Evolutionary conservation across 2,113 vertebrate genomes (phyloP).

Genomic region (Typhlomys cinereus): DNA sequence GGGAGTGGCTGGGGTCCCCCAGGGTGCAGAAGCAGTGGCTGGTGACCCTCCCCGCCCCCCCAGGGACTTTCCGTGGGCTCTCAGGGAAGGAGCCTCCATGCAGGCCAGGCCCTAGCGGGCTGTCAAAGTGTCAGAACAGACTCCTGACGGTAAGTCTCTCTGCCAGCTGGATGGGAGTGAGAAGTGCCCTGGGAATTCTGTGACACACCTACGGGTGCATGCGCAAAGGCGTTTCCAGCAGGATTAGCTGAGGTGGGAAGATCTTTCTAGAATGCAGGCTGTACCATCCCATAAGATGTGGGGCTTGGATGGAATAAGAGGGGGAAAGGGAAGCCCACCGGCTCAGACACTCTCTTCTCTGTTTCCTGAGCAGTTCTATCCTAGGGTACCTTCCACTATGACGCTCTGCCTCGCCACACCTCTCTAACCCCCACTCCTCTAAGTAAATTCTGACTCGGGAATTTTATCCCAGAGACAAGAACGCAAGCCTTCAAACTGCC

Average conservation of each 20-base stretch:
- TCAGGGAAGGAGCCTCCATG: background rate
- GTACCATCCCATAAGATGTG: background rate
- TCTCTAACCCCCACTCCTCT: background rate
- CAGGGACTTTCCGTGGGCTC: background rate
- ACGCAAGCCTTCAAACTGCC: background rate
- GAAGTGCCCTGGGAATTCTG: no score
- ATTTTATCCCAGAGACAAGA: background rate
- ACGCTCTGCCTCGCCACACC: background rate
- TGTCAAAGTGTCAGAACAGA: background rate
- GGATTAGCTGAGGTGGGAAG: background rate
- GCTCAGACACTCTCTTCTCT: background rate
- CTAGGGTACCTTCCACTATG: background rate
- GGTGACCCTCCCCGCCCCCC: no score
- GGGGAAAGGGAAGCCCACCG: background rate
- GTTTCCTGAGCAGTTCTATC: background rate
- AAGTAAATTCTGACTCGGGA: background rate
- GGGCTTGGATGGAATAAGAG: background rate
- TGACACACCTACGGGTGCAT: background rate
- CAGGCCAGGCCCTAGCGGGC: background rate
- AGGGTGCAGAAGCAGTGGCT: background rate
- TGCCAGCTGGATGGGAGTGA: no score
- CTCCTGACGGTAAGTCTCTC: no score
- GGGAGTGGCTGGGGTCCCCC: background rate
- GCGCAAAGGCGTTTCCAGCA: background rate
- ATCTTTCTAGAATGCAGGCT: background rate